Conservation (phyloP, 2,888 invertebrate genomes). For the Drosophila stalkeri region DNA sequence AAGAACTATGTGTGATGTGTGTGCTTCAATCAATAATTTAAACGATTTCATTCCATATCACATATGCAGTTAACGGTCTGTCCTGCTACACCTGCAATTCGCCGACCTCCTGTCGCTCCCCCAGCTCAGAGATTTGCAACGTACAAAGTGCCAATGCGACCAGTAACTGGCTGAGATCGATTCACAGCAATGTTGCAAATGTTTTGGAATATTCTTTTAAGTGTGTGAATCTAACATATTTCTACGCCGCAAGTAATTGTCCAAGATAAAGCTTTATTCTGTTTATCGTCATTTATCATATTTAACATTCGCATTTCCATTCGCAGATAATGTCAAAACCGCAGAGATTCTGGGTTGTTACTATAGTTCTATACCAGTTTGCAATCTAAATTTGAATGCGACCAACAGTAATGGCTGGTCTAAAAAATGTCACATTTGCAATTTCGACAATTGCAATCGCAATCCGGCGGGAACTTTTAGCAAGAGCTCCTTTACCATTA, state of each 20-base stretch:
- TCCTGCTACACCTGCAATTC: constrained; percentile 48
- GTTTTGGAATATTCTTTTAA: constrained; percentile 13
- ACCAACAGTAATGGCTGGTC: constrained; percentile 9
- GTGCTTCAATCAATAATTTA: neutral
- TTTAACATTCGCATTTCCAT: neutral
- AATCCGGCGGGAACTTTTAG: constrained; percentile 59
- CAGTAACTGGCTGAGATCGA: constrained; percentile 7
- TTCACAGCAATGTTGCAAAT: constrained; percentile 33
- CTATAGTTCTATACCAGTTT: constrained; percentile 24
- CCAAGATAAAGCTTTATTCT: too few relatives aligned
- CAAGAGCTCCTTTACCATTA: constrained; percentile 46
- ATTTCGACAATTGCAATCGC: constrained; percentile 39
- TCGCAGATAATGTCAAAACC: constrained; percentile 12
- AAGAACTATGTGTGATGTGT: neutral
- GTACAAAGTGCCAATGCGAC: constrained; percentile 47
- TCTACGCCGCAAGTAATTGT: constrained; percentile 11
- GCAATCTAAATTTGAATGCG: constrained; percentile 19
- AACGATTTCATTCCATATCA: neutral
- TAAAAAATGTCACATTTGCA: constrained; percentile 16
- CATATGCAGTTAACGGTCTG: constrained; percentile 38
- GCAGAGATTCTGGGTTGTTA: constrained; percentile 43
- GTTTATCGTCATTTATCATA: neutral
- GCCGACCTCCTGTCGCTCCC: constrained; percentile 22
- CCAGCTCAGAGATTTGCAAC: constrained; percentile 30
- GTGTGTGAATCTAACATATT: constrained; percentile 48